Percentiles rank a stretch among this genome's conserved stretches.
These are phyloP conservation scores for Puffinus mauretanicus DNA, from an alignment of 2,113 vertebrate genomes.

Conservation along the genomic window DNA sequence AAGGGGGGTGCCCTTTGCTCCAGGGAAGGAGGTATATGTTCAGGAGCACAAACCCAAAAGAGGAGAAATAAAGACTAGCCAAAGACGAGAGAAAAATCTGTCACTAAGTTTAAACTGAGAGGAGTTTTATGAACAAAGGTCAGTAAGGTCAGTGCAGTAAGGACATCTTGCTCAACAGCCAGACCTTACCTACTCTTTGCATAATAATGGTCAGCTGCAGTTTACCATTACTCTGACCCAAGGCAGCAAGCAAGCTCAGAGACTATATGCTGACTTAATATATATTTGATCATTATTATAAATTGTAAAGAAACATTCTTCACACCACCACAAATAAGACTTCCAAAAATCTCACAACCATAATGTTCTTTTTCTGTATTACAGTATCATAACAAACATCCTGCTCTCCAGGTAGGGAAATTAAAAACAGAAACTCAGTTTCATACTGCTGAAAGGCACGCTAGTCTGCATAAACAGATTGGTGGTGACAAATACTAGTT, in stretches of 20 bases:
- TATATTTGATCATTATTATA: neutral
- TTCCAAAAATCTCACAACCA: neutral
- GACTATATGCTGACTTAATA: neutral
- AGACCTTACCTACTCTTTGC: neutral
- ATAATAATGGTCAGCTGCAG: neutral
- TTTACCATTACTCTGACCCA: neutral
- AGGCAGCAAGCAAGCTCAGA: neutral
- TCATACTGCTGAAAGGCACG: neutral
- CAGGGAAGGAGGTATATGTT: neutral
- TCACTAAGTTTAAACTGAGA: neutral
- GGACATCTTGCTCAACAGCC: neutral
- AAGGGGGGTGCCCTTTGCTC: neutral
- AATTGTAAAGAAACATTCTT: neutral
- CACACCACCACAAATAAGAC: neutral
- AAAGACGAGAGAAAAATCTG: neutral
- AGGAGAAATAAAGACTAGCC: neutral
- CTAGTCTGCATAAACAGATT: neutral
- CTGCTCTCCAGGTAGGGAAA: neutral
- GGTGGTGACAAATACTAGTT: constrained; percentile 13
- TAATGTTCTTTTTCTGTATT: neutral
- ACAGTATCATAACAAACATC: neutral
- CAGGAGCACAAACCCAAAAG: neutral
- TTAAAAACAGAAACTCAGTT: constrained; percentile 12
- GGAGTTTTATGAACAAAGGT: neutral
- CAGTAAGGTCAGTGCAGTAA: neutral